These are phyloP conservation scores for Dasyprocta punctata DNA, from an alignment of 2,113 vertebrate species.

Conservation along the genomic window DNA sequence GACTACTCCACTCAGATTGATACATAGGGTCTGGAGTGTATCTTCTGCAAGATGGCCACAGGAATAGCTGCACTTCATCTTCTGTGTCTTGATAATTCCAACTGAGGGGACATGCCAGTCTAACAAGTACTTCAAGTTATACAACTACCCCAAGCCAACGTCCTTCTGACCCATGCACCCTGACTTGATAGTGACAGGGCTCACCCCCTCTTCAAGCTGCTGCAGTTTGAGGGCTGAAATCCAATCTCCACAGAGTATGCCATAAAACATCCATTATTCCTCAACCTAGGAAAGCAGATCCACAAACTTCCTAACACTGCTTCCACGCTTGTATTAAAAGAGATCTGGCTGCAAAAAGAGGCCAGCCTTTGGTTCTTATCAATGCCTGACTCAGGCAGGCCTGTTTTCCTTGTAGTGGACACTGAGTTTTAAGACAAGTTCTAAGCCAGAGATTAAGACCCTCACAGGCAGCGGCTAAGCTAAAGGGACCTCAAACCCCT, in stretches of 20 bases:
- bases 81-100: constrained; percentile 90
- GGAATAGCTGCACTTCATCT: constrained; percentile 95
- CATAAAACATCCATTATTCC: constrained; percentile 91
- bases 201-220: constrained; percentile 91
- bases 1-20: constrained; percentile 95
- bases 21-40: constrained; percentile 96
- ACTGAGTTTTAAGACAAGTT: constrained; percentile 79
- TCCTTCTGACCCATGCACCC: constrained; percentile 92
- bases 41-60: constrained; percentile 96
- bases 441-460: constrained; percentile 73
- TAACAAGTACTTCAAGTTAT: constrained; percentile 93
- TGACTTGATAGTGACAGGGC: constrained; percentile 91
- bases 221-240: constrained; percentile 94
- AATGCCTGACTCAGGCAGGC: constrained; percentile 85
- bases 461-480: constrained; percentile 67
- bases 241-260: constrained; percentile 91
- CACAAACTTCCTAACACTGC: constrained; percentile 91
- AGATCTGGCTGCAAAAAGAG: constrained; percentile 92
- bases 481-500: constrained; percentile 69
- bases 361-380: constrained; percentile 82
- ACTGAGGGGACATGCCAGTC: constrained; percentile 90
- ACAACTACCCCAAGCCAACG: constrained; percentile 92
- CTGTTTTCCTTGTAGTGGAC: constrained; percentile 81
- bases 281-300: constrained; percentile 89
- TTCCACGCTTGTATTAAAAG: constrained; percentile 93